A percentile compares a stretch with the other conserved stretches of the same genome.
These are phyloP conservation scores for Eulithis prunata DNA, from an alignment of 2,888 invertebrate genomes.

Conservation along the genomic window DNA sequence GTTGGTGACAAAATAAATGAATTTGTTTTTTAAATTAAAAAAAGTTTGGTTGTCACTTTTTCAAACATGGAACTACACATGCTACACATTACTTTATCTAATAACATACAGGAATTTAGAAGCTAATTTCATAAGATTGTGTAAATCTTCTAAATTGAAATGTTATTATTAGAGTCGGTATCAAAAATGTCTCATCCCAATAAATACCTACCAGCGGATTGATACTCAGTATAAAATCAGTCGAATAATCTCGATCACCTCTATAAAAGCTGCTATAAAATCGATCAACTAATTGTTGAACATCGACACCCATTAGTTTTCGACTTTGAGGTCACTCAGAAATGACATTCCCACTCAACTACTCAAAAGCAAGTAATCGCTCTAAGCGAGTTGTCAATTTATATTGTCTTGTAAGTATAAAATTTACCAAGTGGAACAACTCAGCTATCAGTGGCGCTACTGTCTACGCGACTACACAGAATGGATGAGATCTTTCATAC, in stretches of 20 bases:
- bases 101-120: too few species aligned
- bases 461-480: constrained; percentile 7
- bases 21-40: too few species aligned
- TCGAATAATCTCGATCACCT: constrained; percentile 11
- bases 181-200: constrained; percentile 20
- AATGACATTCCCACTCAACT: constrained; percentile 39
- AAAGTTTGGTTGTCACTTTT: too few species aligned
- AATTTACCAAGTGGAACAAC: constrained; percentile 16
- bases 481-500: constrained; percentile 13
- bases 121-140: too few species aligned
- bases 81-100: too few species aligned
- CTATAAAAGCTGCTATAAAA: constrained; percentile 30
- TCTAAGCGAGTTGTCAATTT: constrained; percentile 81
- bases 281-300: constrained; percentile 45
- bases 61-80: too few species aligned
- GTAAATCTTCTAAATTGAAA: background rate
- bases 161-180: constrained; percentile 4
- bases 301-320: constrained; percentile 44
- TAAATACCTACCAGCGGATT: constrained; percentile 19
- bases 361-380: constrained; percentile 64
- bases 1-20: background rate
- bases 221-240: constrained; percentile 13
- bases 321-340: constrained; percentile 34
- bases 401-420: constrained; percentile 78
- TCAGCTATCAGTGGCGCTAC: constrained; percentile 24